Conservation (phyloP, 2,888 invertebrate genomes). For the Lymantria monacha region DNA sequence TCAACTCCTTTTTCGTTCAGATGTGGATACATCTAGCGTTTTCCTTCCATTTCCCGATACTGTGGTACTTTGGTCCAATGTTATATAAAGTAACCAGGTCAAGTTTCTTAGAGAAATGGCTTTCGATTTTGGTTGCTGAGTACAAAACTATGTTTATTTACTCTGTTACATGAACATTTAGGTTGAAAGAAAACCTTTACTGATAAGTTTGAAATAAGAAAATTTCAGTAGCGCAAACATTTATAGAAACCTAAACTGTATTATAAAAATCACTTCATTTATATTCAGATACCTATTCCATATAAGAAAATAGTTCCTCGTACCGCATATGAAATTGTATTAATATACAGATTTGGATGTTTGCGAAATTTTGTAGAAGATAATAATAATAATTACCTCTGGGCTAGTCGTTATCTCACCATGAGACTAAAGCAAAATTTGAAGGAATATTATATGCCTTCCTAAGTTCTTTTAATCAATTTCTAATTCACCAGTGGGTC, state of each 20-base stretch:
- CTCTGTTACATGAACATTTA: background rate
- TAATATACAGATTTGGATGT: too few relatives aligned
- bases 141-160: background rate
- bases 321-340: too few relatives aligned
- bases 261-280: background rate
- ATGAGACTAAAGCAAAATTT: too few relatives aligned
- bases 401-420: too few relatives aligned
- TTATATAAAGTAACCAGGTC: background rate
- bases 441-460: too few relatives aligned
- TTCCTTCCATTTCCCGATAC: constrained; percentile 2
- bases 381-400: too few relatives aligned
- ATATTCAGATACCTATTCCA: background rate
- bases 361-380: too few relatives aligned
- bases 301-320: too few relatives aligned
- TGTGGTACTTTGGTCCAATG: background rate
- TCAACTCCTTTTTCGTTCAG: background rate
- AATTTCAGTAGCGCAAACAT: background rate
- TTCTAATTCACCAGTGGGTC: too few relatives aligned
- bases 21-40: background rate
- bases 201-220: background rate
- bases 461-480: too few relatives aligned
- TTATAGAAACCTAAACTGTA: background rate
- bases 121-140: background rate
- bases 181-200: background rate
- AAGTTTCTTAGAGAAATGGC: background rate